Percentiles rank a stretch among this genome's conserved stretches.
Conservation (phyloP, 2,113 vertebrate species). For the Coptodon rendalli region DNA sequence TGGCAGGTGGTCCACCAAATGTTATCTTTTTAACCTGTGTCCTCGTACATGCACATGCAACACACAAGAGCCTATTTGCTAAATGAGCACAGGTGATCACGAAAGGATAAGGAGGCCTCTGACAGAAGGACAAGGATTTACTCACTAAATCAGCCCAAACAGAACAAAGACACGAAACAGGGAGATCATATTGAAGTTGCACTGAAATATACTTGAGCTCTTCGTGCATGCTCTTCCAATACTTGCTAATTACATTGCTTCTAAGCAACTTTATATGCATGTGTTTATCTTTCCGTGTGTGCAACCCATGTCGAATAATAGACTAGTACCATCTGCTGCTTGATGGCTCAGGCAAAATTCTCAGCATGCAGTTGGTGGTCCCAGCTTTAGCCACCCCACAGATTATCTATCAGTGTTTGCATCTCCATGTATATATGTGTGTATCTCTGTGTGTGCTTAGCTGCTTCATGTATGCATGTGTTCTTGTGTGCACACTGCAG, state of each 20-base stretch:
- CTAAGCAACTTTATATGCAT: neutral
- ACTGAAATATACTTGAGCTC: neutral
- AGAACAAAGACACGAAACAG: neutral
- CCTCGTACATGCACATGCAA: conserved; percentile 1
- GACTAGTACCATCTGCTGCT: conserved; percentile 33
- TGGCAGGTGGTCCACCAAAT: conserved; percentile 65
- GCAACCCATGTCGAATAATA: neutral
- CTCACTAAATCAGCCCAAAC: neutral
- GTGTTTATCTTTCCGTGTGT: neutral
- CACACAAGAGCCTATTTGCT: neutral
- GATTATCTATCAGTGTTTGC: conserved; percentile 11
- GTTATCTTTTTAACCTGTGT: conserved; percentile 68
- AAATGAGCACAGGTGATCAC: conserved; percentile 10
- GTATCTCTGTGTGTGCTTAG: neutral
- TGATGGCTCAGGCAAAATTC: neutral
- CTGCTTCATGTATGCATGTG: neutral
- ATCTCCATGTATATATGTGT: neutral
- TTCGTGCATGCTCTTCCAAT: neutral
- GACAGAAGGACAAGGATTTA: neutral
- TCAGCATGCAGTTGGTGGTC: conserved; percentile 31
- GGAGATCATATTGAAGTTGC: neutral
- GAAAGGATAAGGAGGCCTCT: conserved; percentile 11
- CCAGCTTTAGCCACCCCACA: neutral
- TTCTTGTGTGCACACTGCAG: conserved; percentile 2
- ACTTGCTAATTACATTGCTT: neutral